These are phyloP conservation scores for Pachymerium ferrugineum DNA, from an alignment of 2,888 invertebrate species.

Conservation along the genomic window DNA sequence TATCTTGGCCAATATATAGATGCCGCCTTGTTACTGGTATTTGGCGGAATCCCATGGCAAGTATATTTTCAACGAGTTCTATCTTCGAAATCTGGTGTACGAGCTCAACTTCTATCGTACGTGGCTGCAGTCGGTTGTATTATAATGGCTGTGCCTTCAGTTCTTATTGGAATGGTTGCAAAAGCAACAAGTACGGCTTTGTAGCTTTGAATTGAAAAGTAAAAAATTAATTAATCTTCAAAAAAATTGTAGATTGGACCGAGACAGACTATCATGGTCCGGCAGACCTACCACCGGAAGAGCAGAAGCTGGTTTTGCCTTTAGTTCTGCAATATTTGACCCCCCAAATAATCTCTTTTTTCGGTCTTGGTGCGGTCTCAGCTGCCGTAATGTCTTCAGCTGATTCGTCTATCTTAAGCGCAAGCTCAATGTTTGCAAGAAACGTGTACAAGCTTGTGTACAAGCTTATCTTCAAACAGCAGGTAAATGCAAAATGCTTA, in stretches of 20 bases:
- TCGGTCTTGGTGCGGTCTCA: constrained; percentile 95
- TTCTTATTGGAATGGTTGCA: constrained; percentile 94
- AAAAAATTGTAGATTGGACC: constrained; percentile 74
- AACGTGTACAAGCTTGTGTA: constrained; percentile 98
- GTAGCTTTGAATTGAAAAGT: constrained; percentile 36
- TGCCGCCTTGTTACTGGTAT: constrained; percentile 78
- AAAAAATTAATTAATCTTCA: constrained; percentile 31
- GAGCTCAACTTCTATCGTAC: constrained; percentile 90
- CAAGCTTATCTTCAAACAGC: constrained; percentile 60
- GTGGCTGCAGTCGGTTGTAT: constrained; percentile 94
- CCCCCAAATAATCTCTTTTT: constrained; percentile 91
- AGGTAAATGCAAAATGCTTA: too few relatives aligned
- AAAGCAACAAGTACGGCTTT: constrained; percentile 74
- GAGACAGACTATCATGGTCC: constrained; percentile 68
- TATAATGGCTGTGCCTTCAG: constrained; percentile 94
- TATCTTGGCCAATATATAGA: constrained; percentile 81
- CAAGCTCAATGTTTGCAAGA: constrained; percentile 97
- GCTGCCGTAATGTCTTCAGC: constrained; percentile 99
- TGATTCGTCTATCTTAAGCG: constrained; percentile 95
- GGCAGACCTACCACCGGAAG: constrained; percentile 46
- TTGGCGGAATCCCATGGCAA: constrained; percentile 98
- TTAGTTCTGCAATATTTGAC: constrained; percentile 95
- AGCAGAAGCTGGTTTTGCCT: constrained; percentile 92
- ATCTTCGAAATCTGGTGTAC: constrained; percentile 87
- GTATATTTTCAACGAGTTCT: constrained; percentile 95